These are phyloP conservation scores for Pteropus rufus DNA, from an alignment of 2,797 vertebrate species.

Conservation along the genomic window DNA sequence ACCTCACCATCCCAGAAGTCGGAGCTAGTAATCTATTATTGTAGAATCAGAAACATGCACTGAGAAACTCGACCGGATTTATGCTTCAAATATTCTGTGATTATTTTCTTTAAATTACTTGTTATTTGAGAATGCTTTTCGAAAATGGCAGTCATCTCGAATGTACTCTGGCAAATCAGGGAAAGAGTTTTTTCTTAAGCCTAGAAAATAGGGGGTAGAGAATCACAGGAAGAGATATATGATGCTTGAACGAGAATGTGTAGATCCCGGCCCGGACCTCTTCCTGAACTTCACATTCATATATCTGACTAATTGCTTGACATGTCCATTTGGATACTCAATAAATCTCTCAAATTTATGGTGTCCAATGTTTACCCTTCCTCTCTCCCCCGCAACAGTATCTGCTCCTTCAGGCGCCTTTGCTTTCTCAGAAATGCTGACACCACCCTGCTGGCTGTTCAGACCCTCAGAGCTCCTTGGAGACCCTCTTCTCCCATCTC, in stretches of 20 bases:
- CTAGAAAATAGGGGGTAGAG: not conserved
- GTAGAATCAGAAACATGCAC: not conserved
- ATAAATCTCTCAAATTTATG: conserved; percentile 23
- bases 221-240: not conserved
- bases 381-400: not conserved
- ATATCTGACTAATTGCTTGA: conserved; percentile 45
- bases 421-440: not conserved
- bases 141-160: not conserved
- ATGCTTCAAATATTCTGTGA: not conserved
- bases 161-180: not conserved
- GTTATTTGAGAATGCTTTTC: not conserved
- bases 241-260: not conserved
- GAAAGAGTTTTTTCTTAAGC: not conserved
- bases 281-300: conserved; percentile 53
- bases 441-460: not conserved
- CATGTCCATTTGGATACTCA: not conserved
- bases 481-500: not conserved
- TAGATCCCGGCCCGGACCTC: not conserved
- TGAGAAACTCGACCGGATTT: not conserved
- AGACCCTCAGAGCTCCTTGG: not conserved
- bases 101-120: not conserved
- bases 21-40: not conserved
- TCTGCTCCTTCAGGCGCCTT: not conserved
- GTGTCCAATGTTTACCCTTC: not conserved
- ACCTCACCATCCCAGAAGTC: not conserved